These are phyloP conservation scores for Psilopogon haemacephalus DNA, from an alignment of 2,113 vertebrate genomes.

Conservation along the genomic window DNA sequence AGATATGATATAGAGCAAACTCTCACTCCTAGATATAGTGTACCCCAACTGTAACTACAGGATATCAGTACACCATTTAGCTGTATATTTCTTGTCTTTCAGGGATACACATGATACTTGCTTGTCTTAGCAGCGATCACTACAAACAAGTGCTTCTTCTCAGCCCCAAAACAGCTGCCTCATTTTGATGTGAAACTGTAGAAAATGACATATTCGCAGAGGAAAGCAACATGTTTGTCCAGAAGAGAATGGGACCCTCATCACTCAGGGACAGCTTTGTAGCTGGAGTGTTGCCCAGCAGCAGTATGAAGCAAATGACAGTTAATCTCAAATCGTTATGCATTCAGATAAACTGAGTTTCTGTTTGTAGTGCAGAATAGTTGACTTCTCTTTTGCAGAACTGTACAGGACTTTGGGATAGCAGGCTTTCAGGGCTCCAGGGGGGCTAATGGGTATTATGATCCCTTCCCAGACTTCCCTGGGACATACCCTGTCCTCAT, in stretches of 20 bases:
- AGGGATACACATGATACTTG: not conserved
- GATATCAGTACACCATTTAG: not conserved
- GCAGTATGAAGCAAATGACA: not conserved
- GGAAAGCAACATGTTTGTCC: not conserved
- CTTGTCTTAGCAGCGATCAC: not conserved
- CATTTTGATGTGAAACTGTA: not conserved
- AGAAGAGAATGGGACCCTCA: not conserved
- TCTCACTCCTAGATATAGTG: not conserved
- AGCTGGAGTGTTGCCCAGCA: constrained; percentile 30
- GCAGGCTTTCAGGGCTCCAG: not conserved
- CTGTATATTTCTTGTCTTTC: not conserved
- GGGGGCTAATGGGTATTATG: accelerated
- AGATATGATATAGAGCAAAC: not conserved
- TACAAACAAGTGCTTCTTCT: not conserved
- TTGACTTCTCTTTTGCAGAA: not conserved
- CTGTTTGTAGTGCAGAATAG: not conserved
- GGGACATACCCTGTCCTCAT: not conserved
- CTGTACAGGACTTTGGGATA: not conserved
- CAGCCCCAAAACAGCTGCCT: not conserved
- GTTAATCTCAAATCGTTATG: constrained; percentile 1
- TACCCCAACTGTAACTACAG: not conserved
- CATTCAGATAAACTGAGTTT: not conserved
- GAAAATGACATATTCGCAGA: not conserved
- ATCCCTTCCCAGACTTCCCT: not conserved
- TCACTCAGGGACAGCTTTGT: constrained; percentile 34